Conservation (phyloP, 2,113 vertebrate species). For the Lucifuga dentata region DNA sequence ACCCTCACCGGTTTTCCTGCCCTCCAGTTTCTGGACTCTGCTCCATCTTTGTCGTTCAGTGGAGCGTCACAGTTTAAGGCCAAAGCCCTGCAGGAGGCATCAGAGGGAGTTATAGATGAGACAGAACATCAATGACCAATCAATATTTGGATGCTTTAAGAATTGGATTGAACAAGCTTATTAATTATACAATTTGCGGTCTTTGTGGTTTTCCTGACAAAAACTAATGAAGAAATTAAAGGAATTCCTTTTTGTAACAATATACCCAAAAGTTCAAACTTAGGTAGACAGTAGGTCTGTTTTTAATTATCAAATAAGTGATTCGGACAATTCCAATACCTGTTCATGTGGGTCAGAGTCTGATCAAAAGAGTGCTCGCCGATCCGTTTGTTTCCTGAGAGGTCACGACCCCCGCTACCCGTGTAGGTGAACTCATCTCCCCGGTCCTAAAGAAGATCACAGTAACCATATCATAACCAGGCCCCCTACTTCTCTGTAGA, state of each 20-base stretch:
- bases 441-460: conserved; percentile 86
- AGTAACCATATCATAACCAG: background rate
- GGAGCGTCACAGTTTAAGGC: conserved; percentile 98
- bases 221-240: no score
- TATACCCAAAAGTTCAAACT: no score
- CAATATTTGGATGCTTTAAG: background rate
- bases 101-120: conserved; percentile 10
- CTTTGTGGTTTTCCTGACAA: no score
- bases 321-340: conserved; percentile 74
- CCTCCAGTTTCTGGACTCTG: conserved; percentile 97
- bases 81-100: conserved; percentile 86
- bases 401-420: conserved; percentile 97
- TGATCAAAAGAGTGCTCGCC: conserved; percentile 98
- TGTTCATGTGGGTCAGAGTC: conserved; percentile 99
- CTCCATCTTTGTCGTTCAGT: conserved; percentile 97
- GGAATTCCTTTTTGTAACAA: no score
- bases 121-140: no score
- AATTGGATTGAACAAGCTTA: background rate
- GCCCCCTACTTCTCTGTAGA: no score
- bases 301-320: background rate
- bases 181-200: no score
- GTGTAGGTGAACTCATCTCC: conserved; percentile 99
- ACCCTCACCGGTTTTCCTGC: conserved; percentile 97
- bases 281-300: background rate
- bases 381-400: conserved; percentile 98